Evolutionary conservation across 37 sponge, comb jelly and placozoan species (phyloP).

Genomic region (Geodia barretti): DNA sequence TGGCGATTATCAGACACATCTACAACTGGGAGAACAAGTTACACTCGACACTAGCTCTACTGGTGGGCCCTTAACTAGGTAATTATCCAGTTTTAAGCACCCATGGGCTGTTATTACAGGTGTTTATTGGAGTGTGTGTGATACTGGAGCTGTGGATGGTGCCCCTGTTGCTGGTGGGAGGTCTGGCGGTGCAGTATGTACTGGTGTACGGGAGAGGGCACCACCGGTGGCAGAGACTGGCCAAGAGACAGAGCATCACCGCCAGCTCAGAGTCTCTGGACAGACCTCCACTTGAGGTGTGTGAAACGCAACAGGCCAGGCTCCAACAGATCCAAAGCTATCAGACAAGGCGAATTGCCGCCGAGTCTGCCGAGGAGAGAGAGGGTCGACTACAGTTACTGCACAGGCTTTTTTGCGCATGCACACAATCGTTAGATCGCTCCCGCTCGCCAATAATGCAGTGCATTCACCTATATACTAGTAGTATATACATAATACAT

Average conservation of each 20-base stretch:
- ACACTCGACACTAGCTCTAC: constrained; percentile 42
- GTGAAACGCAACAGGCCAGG: too few relatives aligned
- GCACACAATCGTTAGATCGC: too few relatives aligned
- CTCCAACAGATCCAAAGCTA: too few relatives aligned
- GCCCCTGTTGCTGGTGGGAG: constrained; percentile 18
- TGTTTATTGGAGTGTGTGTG: constrained; percentile 58
- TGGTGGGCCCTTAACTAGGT: constrained; percentile 43
- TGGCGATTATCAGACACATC: constrained; percentile 48
- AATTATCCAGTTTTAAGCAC: too few relatives aligned
- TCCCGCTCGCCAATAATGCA: too few relatives aligned
- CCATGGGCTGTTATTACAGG: constrained; percentile 41
- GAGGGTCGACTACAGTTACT: too few relatives aligned
- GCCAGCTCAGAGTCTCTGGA: background rate
- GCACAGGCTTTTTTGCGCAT: too few relatives aligned
- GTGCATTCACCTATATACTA: too few relatives aligned
- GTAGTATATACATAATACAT: too few relatives aligned
- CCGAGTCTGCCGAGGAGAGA: too few relatives aligned
- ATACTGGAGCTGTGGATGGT: constrained; percentile 86
- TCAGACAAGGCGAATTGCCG: too few relatives aligned
- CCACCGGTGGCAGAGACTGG: constrained; percentile 33
- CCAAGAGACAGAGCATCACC: background rate
- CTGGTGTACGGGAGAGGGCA: constrained; percentile 13
- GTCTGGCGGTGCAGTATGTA: constrained; percentile 71
- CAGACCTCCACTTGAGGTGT: too few relatives aligned
- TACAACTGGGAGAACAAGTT: constrained; percentile 70